Base-by-base conservation (phyloP, 2,888 invertebrate genomes). In the Kryphioiulus occultus region DNA sequence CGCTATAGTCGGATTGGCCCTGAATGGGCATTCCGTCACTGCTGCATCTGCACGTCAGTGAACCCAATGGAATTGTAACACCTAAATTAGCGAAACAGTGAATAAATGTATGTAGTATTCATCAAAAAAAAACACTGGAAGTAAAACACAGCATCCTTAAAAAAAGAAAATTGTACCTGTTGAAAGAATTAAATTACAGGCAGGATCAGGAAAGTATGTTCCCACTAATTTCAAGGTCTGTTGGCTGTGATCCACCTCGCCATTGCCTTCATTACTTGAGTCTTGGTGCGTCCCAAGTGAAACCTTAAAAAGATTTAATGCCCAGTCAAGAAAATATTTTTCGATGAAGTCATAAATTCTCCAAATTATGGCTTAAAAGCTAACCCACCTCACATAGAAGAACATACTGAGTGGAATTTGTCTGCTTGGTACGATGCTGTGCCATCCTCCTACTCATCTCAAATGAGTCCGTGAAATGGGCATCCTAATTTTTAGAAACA, bases 391-490 rank as follows among this genome's bases (percentile, higher is more conserved):
- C 92, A 90, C 93, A 93, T 2, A 93, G 90, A 32, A 93, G 90
- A 91, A 92, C 92, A 90, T 91, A 92, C 87, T 92, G 92, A 35
- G 90, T 89, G n/a, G 90, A 88, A 26, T 90, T 85, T 89, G 89
- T 88, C 15, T 90, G 90, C 17, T 90, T 89, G 42, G 90, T 90
- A 86, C 91, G 90, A 87, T 91, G 91, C 88, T 91, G 90, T 87
- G 92, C 92, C 90, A 93, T 92, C 85, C 89, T 90, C 30, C 90
- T 89, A 89, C 93, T 93, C 90, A 93, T 93, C 59, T 90, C 90
- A 90, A 93, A 93, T 86, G 91, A 91, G 90, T 93, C 93, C 0
- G 93, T 92, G 85, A 92, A 91, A 90, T 93, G 93, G 87, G 93
- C 91, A 53, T 44, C 47, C 47, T 86, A 30, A 30, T 78, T 53